A percentile compares a stretch with the other conserved stretches of the same genome.
Evolutionary conservation across 1,140 invertebrate genomes (phyloP).

Genomic region (Papilio xuthus): DNA sequence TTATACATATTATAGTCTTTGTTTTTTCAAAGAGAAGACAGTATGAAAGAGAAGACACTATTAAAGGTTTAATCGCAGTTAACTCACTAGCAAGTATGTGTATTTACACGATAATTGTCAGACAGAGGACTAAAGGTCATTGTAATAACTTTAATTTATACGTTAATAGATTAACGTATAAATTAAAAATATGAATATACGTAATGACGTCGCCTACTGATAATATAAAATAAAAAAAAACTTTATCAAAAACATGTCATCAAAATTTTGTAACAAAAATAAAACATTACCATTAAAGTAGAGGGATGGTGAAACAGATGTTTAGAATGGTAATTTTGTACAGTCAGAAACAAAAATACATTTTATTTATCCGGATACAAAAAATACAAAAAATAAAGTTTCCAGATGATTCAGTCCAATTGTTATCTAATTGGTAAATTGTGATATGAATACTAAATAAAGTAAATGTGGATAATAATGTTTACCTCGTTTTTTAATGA

Average conservation of each 20-base stretch:
- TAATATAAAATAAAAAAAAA: not conserved
- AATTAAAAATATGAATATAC: not conserved
- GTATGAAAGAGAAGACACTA: too few relatives aligned
- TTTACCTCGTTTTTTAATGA: too few relatives aligned
- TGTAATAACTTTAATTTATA: not conserved
- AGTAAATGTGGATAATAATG: too few relatives aligned
- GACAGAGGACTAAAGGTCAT: not conserved
- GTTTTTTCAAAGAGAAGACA: too few relatives aligned
- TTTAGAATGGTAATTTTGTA: conserved; percentile 2
- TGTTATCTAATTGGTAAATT: not conserved
- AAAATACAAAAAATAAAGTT: not conserved
- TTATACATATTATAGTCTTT: too few relatives aligned
- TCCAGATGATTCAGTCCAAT: not conserved
- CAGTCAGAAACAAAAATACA: not conserved
- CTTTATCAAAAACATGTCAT: not conserved
- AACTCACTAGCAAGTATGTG: too few relatives aligned
- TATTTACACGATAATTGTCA: not conserved
- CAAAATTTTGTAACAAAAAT: not conserved
- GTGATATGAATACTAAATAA: not conserved
- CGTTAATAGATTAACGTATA: not conserved
- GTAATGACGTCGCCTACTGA: not conserved
- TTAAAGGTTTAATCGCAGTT: too few relatives aligned
- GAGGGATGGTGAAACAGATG: not conserved
- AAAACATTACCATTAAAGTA: not conserved
- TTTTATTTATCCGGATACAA: not conserved